phyloP scores from a whole-genome alignment of 2,888 invertebrate species.

The Andrena trimmerana region DNA sequence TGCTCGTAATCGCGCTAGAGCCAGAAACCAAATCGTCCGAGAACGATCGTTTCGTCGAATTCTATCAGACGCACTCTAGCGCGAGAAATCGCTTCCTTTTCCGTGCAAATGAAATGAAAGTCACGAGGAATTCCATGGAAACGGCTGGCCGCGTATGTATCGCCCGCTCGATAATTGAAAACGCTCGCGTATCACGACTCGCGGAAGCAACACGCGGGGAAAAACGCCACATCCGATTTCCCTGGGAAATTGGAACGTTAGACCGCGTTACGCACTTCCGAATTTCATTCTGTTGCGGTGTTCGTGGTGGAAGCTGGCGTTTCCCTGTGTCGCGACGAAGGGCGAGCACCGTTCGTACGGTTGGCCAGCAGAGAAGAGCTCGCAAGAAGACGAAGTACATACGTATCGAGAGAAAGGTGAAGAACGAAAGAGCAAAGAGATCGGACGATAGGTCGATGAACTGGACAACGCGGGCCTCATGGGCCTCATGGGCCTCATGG shows the following conservation, averaged over 20 bases:
- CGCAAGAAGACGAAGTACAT: slow-evolving; percentile 21
- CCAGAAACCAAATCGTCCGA: slow-evolving; percentile 57
- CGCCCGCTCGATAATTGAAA: background rate
- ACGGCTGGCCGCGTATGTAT: background rate
- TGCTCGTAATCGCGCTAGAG: background rate
- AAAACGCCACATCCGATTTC: background rate
- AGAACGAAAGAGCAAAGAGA: slow-evolving; percentile 42
- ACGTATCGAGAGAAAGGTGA: slow-evolving; percentile 42
- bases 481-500: slow-evolving; percentile 54
- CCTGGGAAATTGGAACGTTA: background rate
- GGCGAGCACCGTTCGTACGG: slow-evolving; percentile 31
- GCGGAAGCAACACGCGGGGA: background rate
- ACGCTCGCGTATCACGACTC: background rate
- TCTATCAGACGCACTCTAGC: background rate
- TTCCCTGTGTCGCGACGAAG: slow-evolving; percentile 9
- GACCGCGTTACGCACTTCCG: background rate
- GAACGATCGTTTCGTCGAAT: background rate
- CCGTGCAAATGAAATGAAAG: slow-evolving; percentile 11
- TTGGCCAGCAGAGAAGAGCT: slow-evolving; percentile 18
- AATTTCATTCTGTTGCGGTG: background rate
- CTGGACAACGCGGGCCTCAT: slow-evolving; percentile 52
- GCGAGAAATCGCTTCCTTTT: slow-evolving; percentile 22
- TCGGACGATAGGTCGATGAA: slow-evolving; percentile 67
- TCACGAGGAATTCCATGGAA: slow-evolving; percentile 5
- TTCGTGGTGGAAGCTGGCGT: background rate